Percentiles rank a stretch among this genome's conserved stretches.
These are phyloP conservation scores for Tenthredo livida DNA, from an alignment of 2,888 invertebrate species.

Conservation along the genomic window DNA sequence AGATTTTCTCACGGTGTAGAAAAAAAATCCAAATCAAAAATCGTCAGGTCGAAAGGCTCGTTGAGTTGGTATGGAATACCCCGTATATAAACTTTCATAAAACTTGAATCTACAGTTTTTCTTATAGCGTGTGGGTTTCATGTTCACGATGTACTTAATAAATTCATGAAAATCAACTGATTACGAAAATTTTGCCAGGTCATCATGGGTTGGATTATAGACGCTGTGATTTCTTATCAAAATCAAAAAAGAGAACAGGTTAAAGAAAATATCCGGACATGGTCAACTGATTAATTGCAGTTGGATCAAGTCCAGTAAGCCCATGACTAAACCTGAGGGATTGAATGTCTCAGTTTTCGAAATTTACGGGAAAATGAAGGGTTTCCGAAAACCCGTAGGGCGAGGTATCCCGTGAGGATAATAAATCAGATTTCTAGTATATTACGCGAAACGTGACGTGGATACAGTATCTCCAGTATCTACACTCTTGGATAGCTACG, in stretches of 20 bases:
- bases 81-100: not conserved
- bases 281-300: constrained; percentile 19
- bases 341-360: not conserved
- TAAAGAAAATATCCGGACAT: not conserved
- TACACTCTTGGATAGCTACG: not conserved
- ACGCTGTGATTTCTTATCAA: not conserved
- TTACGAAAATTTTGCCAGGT: not conserved
- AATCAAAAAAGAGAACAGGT: not conserved
- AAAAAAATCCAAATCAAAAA: too few species aligned
- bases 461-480: constrained; percentile 41
- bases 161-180: not conserved
- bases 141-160: not conserved
- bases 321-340: constrained; percentile 8
- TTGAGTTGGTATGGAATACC: too few species aligned
- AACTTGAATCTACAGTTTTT: not conserved
- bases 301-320: constrained; percentile 13
- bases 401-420: constrained; percentile 26
- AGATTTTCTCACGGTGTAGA: too few species aligned
- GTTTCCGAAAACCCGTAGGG: constrained; percentile 1
- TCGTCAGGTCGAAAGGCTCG: too few species aligned
- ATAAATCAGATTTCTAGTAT: constrained; percentile 51
- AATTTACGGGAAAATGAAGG: constrained; percentile 29
- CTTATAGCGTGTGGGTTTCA: too few species aligned
- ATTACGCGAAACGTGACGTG: constrained; percentile 42
- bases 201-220: not conserved